Evolutionary conservation across 2,888 invertebrate species (phyloP), one percentile per base, ranked within the genome.

Genomic region (Hirtodrosophila confusa): DNA sequence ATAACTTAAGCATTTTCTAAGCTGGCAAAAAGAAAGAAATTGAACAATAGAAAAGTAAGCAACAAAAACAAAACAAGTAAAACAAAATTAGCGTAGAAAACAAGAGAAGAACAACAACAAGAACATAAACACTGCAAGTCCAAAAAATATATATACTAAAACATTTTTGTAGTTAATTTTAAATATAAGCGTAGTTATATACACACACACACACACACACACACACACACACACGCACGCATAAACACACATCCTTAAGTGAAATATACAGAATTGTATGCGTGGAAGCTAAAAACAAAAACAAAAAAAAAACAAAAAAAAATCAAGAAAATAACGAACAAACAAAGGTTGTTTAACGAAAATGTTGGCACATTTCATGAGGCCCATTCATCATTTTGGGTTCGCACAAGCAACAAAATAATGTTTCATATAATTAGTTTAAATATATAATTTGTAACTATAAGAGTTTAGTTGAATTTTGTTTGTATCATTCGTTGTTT

Each of bases 151-250:
- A 76, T 73, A 72, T 67, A 75, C 78, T 69, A 73, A 70, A 61
- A 68, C 70, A 5, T 73, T 80, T 80, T 80, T 79, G 80, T 86
- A 84, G 80, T 80, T 84, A 78, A 80, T 78, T 80, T 67, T 84
- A 76, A 66, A 63, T 44, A 12, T 84, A 86, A 79, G 68, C 41
- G 33, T 77, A 86, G 82, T 47, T 69, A 68, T 69, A 78, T 68
- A 78, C 37, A 67, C 55, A 71, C 29, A 67, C 31, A 63, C 17
- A 36, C n/a, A 78, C 37, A 67, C 55, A 71, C 29, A 67, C 31
- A 63, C 17, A 78, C 37, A 67, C 55, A 71, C 29, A 67, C 31
- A 63, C 17, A 36, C n/a, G n/a, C n/a, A n/a, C n/a, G n/a, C n/a
- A n/a, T n/a, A 67, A n/a, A 66, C 31, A 66, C 41, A 54, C 47